Base-by-base conservation (phyloP, 2,797 vertebrate species). In the Rhodeus uyekii region DNA sequence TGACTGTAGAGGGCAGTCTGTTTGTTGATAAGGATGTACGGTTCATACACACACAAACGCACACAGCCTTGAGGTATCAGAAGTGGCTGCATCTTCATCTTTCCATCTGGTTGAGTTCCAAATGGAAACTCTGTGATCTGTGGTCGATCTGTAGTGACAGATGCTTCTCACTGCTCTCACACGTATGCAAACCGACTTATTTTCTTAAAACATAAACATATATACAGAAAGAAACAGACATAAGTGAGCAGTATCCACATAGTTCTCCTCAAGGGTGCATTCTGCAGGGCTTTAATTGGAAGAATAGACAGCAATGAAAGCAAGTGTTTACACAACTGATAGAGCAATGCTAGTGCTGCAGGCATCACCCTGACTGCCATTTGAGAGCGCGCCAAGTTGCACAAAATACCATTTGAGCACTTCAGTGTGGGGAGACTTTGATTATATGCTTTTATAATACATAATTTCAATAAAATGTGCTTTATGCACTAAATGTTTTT, bases 61-160 rank as follows among this genome's bases (percentile, higher is more conserved):
- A 32, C 42, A 60, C 46, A 58, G 48, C 27, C 36, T 24, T 46
- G 44, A 68, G 67, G 29, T 50, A 18, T 18, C 18, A 27, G 4
- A 16, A 39, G 42, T 48, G 42, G 65, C 46, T 73, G 75, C 82
- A 75, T 67, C 67, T 78, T 72, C 8, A 61, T 74, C 39, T 64
- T 58, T 76, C 72, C 74, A 75, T 83, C 60, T 83, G 69, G 36
- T 71, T 53, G 38, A 39, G 36, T 61, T 81, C 79, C 64, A 81
- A 84, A 22, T 38, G 27, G 34, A 81, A 38, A 77, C 29, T 53
- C 32, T 1, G 18, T 69, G 69, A 77, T 83, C 72, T 83, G 81
- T 83, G 76, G 48, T 75, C 9, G 46, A 85, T 80, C 71, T 80
- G 32, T 50, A 83, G 60, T 84, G 67, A 86, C 85, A 83, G 74